Percentiles rank a stretch among this genome's conserved stretches.
Conservation (phyloP, 1,140 invertebrate species). For the Tetramorium parvispinum region DNA sequence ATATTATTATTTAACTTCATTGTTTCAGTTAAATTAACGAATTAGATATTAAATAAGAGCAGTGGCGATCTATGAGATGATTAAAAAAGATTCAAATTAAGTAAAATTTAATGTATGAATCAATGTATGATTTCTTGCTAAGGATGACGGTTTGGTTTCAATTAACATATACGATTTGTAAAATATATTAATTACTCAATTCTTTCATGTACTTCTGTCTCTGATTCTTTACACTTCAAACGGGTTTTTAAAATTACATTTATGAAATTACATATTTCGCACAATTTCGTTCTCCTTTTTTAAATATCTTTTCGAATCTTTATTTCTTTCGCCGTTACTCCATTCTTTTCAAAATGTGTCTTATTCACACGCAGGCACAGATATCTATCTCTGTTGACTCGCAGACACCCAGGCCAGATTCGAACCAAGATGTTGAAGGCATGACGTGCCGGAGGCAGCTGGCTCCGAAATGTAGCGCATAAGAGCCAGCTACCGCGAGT, state of each 20-base stretch:
- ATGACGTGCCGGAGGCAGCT: constrained; percentile 1
- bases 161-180: not conserved
- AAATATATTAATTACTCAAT: not conserved
- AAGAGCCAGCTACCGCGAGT: not conserved
- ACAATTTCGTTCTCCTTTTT: not conserved
- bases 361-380: not conserved
- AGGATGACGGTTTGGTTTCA: not conserved
- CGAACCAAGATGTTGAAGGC: not conserved
- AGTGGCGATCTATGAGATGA: too few species aligned
- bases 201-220: not conserved
- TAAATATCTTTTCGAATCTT: not conserved
- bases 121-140: not conserved
- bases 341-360: not conserved
- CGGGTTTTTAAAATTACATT: not conserved
- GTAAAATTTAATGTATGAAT: too few species aligned
- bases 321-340: not conserved
- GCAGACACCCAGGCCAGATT: not conserved
- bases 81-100: too few species aligned
- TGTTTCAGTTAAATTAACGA: too few species aligned
- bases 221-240: not conserved
- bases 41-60: too few species aligned
- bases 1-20: too few species aligned
- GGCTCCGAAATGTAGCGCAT: not conserved
- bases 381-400: not conserved
- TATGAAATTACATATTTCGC: not conserved